These are phyloP conservation scores for Stomatorhinus walkeri DNA, from an alignment of 2,797 vertebrate genomes.

Conservation along the genomic window DNA sequence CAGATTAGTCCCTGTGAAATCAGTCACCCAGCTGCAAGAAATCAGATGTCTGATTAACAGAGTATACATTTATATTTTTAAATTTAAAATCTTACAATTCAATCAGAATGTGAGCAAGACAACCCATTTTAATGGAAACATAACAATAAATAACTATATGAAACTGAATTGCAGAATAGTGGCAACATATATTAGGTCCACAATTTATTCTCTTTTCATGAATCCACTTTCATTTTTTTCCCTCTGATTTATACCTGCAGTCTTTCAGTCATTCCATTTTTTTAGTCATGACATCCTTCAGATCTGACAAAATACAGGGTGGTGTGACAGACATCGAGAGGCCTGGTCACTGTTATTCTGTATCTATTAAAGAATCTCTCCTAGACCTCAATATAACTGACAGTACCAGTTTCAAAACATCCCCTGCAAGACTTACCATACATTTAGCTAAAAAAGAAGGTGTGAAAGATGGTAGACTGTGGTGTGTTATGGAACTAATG, in stretches of 20 bases:
- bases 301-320: not conserved
- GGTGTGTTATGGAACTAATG: not conserved
- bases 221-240: not conserved
- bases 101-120: not conserved
- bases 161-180: not conserved
- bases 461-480: not conserved
- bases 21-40: not conserved
- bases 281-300: not conserved
- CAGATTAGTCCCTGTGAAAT: not conserved
- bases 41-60: not conserved
- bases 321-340: not conserved
- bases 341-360: not conserved
- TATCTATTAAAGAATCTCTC: not conserved
- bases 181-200: not conserved
- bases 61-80: not conserved
- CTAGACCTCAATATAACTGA: not conserved
- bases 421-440: not conserved
- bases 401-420: not conserved
- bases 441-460: not conserved
- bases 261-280: not conserved
- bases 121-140: not conserved
- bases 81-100: not conserved
- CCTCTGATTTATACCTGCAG: not conserved
- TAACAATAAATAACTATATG: not conserved
- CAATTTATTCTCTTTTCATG: not conserved